phyloP scores from a whole-genome alignment of 2,888 invertebrate genomes.

The Cerastoderma edule region DNA sequence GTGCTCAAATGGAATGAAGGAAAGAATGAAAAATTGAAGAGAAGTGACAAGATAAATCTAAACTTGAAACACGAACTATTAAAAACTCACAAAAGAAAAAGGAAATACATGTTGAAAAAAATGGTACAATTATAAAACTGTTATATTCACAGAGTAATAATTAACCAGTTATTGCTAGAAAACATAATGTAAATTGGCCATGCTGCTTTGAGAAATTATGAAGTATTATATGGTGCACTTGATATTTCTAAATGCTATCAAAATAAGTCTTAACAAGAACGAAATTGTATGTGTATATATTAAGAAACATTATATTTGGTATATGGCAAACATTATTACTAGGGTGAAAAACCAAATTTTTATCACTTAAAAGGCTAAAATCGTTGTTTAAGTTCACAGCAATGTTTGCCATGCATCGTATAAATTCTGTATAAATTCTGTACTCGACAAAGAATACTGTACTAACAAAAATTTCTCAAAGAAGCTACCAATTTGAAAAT shows the following conservation, averaged over 20 bases:
- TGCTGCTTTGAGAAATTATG: conserved; percentile 7
- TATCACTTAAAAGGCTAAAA: too few species aligned
- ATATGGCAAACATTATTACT: too few species aligned
- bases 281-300: too few species aligned
- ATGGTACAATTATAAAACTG: conserved; percentile 10
- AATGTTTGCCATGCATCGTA: too few species aligned
- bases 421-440: too few species aligned
- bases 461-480: conserved; percentile 20
- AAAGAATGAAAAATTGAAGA: conserved; percentile 21
- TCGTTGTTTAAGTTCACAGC: too few species aligned
- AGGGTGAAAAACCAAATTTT: too few species aligned
- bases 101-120: conserved; percentile 35
- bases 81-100: conserved; percentile 68
- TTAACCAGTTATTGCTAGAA: conserved; percentile 15
- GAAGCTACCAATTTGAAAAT: background rate
- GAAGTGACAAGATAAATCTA: conserved; percentile 23
- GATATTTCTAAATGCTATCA: too few species aligned
- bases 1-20: conserved; percentile 20
- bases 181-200: background rate
- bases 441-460: too few species aligned
- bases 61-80: conserved; percentile 68
- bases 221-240: too few species aligned
- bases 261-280: too few species aligned
- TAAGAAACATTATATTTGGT: too few species aligned
- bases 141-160: conserved; percentile 10